phyloP scores from a whole-genome alignment of 2,888 invertebrate species.

The Zelleria hepariella region DNA sequence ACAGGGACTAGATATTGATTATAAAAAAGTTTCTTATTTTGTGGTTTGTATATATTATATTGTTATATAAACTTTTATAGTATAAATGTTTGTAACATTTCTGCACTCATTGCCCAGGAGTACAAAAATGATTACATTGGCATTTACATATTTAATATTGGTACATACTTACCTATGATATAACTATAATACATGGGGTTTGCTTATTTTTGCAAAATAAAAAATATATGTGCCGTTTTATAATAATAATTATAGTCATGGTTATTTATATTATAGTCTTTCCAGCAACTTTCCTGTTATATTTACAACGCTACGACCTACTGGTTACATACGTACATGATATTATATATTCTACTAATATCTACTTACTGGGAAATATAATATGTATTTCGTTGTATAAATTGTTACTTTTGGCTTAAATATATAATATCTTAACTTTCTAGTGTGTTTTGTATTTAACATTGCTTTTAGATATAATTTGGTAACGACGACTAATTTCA shows the following conservation, averaged over 20 bases:
- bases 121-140: constrained; percentile 42
- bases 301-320: constrained; percentile 25
- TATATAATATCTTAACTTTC: constrained; percentile 15
- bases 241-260: not conserved
- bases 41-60: not conserved
- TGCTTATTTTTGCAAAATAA: not conserved
- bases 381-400: too few species aligned
- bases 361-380: too few species aligned
- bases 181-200: not conserved
- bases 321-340: too few species aligned
- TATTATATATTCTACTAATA: too few species aligned
- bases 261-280: constrained; percentile 32
- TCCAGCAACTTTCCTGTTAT: constrained; percentile 31
- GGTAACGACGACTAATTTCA: not conserved
- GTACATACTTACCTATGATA: not conserved
- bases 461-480: not conserved
- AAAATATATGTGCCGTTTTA: constrained; percentile 1
- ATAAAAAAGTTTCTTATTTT: not conserved
- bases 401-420: too few species aligned
- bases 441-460: not conserved
- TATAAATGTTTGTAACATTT: constrained; percentile 26
- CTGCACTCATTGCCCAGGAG: constrained; percentile 63
- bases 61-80: not conserved
- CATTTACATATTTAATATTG: constrained; percentile 10
- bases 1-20: not conserved